These are phyloP conservation scores for Caenorhabditis sp. DNA, from an alignment of 2,888 invertebrate genomes.

Conservation along the genomic window DNA sequence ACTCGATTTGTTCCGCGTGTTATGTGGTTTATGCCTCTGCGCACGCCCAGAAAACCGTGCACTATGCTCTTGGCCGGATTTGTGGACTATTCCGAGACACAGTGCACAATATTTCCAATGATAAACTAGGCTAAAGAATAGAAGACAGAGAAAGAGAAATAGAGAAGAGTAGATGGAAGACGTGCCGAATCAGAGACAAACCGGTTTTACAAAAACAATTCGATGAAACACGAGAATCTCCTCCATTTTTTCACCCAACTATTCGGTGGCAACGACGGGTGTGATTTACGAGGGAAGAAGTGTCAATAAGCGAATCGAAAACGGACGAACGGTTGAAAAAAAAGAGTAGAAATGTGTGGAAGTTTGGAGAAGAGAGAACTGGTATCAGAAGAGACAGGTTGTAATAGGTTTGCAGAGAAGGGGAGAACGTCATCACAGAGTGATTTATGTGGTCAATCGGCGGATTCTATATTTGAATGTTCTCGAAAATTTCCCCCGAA, in stretches of 20 bases:
- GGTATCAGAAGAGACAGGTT: conserved; percentile 10
- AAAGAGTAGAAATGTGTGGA: conserved; percentile 10
- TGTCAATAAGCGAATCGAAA: conserved; percentile 41
- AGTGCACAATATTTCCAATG: background rate
- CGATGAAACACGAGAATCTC: conserved; percentile 40
- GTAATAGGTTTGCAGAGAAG: conserved; percentile 18
- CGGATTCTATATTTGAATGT: conserved; percentile 14
- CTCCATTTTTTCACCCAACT: background rate
- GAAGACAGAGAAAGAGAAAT: conserved; percentile 15
- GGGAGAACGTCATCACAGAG: conserved; percentile 5
- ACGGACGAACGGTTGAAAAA: conserved; percentile 33
- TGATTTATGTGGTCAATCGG: conserved; percentile 36
- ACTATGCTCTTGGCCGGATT: background rate
- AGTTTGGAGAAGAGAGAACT: conserved; percentile 17
- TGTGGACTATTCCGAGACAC: background rate
- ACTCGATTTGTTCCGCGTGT: no score
- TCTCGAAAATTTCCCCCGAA: conserved; percentile 13
- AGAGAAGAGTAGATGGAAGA: conserved; percentile 33
- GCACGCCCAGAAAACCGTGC: background rate
- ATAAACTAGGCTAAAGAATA: conserved; percentile 12
- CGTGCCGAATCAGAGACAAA: conserved; percentile 13
- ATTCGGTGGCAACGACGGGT: conserved; percentile 22
- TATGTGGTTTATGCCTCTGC: background rate
- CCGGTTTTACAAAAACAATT: conserved; percentile 58
- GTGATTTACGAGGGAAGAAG: conserved; percentile 51